A percentile compares a stretch with the other conserved stretches of the same genome.
Conservation (phyloP, 1,140 invertebrate species). For the Drosophila auraria region DNA sequence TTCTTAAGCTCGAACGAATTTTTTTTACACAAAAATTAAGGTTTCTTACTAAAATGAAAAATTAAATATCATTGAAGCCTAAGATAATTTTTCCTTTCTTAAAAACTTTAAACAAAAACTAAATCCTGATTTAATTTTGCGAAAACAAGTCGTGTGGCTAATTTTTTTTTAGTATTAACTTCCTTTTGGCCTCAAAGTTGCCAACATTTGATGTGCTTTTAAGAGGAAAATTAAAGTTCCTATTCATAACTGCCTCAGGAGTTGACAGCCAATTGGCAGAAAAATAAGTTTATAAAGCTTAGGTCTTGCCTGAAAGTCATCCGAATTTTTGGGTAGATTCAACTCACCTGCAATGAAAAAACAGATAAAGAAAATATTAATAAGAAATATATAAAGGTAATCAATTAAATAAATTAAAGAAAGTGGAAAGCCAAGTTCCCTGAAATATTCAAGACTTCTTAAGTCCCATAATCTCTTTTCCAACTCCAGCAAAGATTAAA, state of each 20-base stretch:
- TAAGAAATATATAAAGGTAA: neutral
- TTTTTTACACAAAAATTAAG: too few species aligned
- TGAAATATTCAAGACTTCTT: neutral
- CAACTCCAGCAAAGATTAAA: neutral
- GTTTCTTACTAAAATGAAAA: too few species aligned
- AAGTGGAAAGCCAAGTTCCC: neutral
- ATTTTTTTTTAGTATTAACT: constrained; percentile 5
- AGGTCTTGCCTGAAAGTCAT: constrained; percentile 31
- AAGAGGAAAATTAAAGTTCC: constrained; percentile 11
- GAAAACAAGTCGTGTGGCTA: too few species aligned
- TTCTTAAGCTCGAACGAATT: too few species aligned
- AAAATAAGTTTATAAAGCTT: constrained; percentile 33
- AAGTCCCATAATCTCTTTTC: neutral
- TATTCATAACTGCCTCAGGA: constrained; percentile 38
- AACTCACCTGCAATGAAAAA: constrained; percentile 64
- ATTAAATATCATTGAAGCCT: too few species aligned
- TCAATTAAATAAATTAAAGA: neutral
- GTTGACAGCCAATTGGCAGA: constrained; percentile 51
- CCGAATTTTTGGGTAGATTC: neutral
- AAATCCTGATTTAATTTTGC: too few species aligned
- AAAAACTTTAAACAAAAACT: too few species aligned
- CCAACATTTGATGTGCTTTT: constrained; percentile 32
- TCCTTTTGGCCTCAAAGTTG: constrained; percentile 60
- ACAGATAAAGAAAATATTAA: neutral
- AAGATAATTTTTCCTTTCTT: too few species aligned